These are phyloP conservation scores for Etheostoma cragini DNA, from an alignment of 2,113 vertebrate species.

Conservation along the genomic window DNA sequence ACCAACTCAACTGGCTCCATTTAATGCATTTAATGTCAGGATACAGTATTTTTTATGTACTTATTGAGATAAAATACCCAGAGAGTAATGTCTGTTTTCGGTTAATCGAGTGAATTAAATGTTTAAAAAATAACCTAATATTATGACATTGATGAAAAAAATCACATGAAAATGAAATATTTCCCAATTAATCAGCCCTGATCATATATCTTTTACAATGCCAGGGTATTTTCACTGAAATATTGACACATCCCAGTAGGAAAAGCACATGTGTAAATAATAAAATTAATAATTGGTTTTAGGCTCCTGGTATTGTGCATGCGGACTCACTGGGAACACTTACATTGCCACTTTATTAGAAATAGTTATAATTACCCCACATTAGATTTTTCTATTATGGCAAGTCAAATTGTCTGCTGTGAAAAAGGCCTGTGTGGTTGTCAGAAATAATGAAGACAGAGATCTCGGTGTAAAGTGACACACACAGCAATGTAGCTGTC, in stretches of 20 bases:
- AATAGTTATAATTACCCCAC: background rate
- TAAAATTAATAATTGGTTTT: background rate
- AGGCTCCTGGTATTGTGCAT: background rate
- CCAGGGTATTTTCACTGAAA: background rate
- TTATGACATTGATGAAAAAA: background rate
- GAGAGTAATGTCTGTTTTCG: background rate
- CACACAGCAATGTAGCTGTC: constrained; percentile 33
- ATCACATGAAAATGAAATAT: background rate
- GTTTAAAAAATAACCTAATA: background rate
- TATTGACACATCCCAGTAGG: background rate
- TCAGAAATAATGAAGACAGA: background rate
- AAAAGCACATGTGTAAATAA: background rate
- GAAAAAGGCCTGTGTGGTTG: background rate
- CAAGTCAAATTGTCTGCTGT: background rate
- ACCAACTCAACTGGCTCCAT: too few relatives aligned
- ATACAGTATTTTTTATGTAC: background rate
- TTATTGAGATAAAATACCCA: background rate
- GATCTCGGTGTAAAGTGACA: background rate
- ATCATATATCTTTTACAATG: background rate
- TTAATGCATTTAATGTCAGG: too few relatives aligned
- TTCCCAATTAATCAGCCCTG: background rate
- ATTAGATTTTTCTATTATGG: background rate
- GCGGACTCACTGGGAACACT: background rate
- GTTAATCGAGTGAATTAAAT: background rate
- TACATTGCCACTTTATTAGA: background rate